Evolutionary conservation across 2,888 invertebrate genomes (phyloP), one percentile per base, ranked within the genome.

Genomic region (Eupithecia inturbata): DNA sequence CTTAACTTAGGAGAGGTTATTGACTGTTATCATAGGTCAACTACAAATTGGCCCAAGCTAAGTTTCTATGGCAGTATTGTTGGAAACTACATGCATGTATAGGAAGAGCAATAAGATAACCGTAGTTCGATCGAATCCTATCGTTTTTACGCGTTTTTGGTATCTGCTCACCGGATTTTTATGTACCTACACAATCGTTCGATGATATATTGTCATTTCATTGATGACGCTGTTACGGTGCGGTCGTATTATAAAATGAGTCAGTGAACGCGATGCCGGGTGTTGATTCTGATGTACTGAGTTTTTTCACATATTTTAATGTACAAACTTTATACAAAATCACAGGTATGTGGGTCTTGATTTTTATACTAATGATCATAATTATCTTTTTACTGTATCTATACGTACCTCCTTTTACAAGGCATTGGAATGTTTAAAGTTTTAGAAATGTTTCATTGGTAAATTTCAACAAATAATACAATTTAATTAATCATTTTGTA

Each of bases 151-250:
- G 26, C 57, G 22, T 57, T 57, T 57, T 57, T 14, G 26, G 57
- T 57, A 57, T 57, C 57, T 3, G 26, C 22, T 41, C 39, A 31
- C 28, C 60, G 31, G 14, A 19, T 62, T 62, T 22, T 16, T 26
- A 57, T 22, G 22, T 22, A 53, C 26, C 53, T 57, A 57, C 31
- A 22, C 0, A 88, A 87, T 81, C 81, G 68, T 77, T 77, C 70
- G 49, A 81, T 85, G 82, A 81, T 85, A 83, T 70, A 74, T 64
- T 64, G 57, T 87, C 87, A 86, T 86, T 87, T 86, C 91, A 93
- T 90, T 92, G 88, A 92, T 85, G 89, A 86, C 81, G 82, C 87
- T 85, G 88, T 79, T 80, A 81, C 82, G 83, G 84, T 71, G 76
- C 88, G 93, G 85, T 79, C 84, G 75, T 79, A 80, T 68, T 60